Base-by-base conservation (phyloP, 2,113 vertebrate genomes). In the Erythrocebus patas region DNA sequence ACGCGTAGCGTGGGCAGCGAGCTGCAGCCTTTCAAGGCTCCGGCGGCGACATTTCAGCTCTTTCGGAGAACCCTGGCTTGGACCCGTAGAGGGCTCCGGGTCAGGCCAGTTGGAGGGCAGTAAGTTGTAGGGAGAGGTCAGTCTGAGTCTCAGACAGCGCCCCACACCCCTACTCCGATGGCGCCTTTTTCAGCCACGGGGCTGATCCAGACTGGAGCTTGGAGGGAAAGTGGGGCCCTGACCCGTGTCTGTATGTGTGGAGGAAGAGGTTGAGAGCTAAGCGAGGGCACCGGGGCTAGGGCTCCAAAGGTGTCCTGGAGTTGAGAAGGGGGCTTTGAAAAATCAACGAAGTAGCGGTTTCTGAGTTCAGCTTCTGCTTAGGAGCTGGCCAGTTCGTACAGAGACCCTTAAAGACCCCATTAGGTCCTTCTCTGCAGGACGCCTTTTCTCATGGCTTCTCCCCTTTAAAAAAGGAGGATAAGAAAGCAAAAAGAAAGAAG, bases 41-140 rank as follows among this genome's bases (percentile, higher is more conserved):
- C 2, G 5, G 88, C 76, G 59, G 90, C 50, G 6, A 78, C 52
- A 55, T 75, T 64, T 73, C 75, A 17, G 66, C 23, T 43, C 50
- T 22, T 45, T 12, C 7, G 5, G 52, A 75, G 38, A 55, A 59
- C 78, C 57, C 6, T 48, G 57, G 52, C 50, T 93, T 6, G 23
- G 70, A 92, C 61, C 61, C 23, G 22, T 38, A 89, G 48, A 91
- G 66, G 76, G 84, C 72, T 88, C 48, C 5, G 8, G 66, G 43
- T 52, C 12, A n/a, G 64, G 55, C 87, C 25, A 81, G 87, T 20
- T 72, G 75, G 80, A 96, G 70, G 70, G 87, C 45, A 85, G 18
- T 59, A 98, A 98, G 96, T 97, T 98, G 86, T 73, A 95, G 93
- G 45, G 43, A 94, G 78, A 96, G 95, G 81, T 97, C 92, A 96